Evolutionary conservation across 2,113 vertebrate species (phyloP), one percentile per base, ranked within the genome.

Genomic region (Heterochromis multidens): DNA sequence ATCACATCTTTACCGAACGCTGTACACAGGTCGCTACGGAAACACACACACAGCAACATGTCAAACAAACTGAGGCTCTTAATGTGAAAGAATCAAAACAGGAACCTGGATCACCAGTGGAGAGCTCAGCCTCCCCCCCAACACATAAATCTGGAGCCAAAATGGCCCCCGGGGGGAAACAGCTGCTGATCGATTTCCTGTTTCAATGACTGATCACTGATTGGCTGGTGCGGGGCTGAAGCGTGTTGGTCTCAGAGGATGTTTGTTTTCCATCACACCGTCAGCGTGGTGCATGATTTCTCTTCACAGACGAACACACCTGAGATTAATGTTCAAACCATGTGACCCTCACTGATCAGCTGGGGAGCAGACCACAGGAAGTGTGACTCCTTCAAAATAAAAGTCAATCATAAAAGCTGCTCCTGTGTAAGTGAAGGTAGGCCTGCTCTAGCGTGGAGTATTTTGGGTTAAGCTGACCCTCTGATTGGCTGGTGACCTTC

Each of bases 1-100:
- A 98, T 97, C 77, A 99, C 97, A 31, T 99, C 98, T 91, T 99
- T 99, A 5, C 99, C 99, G 80, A 99, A 99, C 0, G 97, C 98
- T 67, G 98, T 97, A 94, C 98, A 99, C 90, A 99, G 96, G 92
- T 99, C 99, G 3, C 99, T 99, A 94, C 0, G 3, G 3, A 3
- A 33, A 23, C 23, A 31, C 23, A 60, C 16, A 59, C 8, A 56
- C n/a, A 81, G 6, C 33, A 46, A 19, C 25, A 61, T 9, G 2
- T 40, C 13, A 79, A 4, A 60, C 35, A 82, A 9, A 25, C 19
- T 4, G n/a, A 37, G 17, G 33, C 13, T 61, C 40, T 79, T 61
- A 61, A 21, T 58, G 4, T 40, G 58, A 61, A 72, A 21, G 16
- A 70, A 5, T 27, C 65, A 19, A 17, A 17, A 52, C 49, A 52